Percentiles rank a stretch among this genome's conserved stretches.
phyloP scores from a whole-genome alignment of 1,140 invertebrate species.

The Cydia splendana region DNA sequence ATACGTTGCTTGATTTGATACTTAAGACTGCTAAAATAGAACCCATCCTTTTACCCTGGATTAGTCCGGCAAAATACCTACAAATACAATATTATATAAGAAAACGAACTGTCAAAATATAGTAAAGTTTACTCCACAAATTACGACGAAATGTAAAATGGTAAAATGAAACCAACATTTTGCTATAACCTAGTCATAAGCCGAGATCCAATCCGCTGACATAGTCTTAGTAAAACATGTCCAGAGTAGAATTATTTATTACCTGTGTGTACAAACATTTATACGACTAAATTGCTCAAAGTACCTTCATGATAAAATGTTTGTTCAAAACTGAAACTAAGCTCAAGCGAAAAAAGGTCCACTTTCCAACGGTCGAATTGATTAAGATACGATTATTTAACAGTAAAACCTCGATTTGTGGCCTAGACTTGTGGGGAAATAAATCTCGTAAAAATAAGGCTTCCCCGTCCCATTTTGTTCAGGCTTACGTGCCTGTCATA shows the following conservation, averaged over 20 bases:
- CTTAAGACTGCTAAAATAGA: too few relatives aligned
- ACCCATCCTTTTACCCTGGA: too few relatives aligned
- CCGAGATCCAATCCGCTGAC: background rate
- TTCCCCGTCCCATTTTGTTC: conserved; percentile 13
- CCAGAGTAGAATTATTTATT: conserved; percentile 2
- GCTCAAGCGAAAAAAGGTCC: background rate
- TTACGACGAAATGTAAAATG: background rate
- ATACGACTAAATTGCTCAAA: background rate
- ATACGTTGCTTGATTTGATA: too few relatives aligned
- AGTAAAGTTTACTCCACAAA: too few relatives aligned
- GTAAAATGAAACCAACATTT: background rate
- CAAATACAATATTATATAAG: too few relatives aligned
- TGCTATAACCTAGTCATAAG: background rate
- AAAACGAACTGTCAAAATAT: too few relatives aligned
- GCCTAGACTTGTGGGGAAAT: conserved; percentile 14
- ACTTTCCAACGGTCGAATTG: background rate
- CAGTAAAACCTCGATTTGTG: background rate
- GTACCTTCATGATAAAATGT: background rate
- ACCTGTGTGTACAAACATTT: conserved; percentile 21
- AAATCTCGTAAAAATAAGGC: conserved; percentile 19
- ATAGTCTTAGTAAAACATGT: conserved; percentile 14
- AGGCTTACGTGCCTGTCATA: conserved; percentile 6
- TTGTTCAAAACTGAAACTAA: background rate
- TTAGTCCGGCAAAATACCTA: too few relatives aligned
- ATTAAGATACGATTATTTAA: background rate